phyloP scores from a whole-genome alignment of 2,888 invertebrate species.

The Yponomeuta cagnagella region DNA sequence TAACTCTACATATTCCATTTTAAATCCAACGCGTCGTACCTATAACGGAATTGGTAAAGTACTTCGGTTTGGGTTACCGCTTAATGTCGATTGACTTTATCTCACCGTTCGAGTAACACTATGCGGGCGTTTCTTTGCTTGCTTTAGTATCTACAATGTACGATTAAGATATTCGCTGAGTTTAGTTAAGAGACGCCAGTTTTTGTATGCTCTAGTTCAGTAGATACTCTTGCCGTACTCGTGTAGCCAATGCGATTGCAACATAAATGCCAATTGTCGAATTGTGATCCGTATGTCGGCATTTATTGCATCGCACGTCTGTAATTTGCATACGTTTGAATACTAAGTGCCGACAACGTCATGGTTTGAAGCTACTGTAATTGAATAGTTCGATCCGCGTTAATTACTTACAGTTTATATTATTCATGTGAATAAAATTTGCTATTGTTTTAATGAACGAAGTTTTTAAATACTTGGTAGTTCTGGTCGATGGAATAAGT shows the following conservation, averaged over 20 bases:
- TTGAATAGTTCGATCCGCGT: constrained; percentile 69
- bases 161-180: neutral
- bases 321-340: constrained; percentile 75
- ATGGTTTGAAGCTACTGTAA: constrained; percentile 67
- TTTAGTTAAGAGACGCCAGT: neutral
- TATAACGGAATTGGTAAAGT: neutral
- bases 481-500: neutral
- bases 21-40: no score
- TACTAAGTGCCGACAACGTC: constrained; percentile 65
- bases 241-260: constrained; percentile 33
- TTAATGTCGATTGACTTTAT: constrained; percentile 12
- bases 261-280: constrained; percentile 71
- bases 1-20: no score
- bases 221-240: neutral
- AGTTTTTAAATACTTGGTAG: neutral
- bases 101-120: neutral
- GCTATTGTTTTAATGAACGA: neutral
- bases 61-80: neutral
- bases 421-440: neutral
- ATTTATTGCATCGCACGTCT: constrained; percentile 74
- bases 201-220: no score
- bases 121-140: constrained; percentile 6
- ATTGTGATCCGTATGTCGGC: constrained; percentile 72
- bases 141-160: neutral
- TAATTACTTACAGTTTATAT: constrained; percentile 52